Base-by-base conservation (phyloP, 2,797 vertebrate genomes). In the Alca torda region DNA sequence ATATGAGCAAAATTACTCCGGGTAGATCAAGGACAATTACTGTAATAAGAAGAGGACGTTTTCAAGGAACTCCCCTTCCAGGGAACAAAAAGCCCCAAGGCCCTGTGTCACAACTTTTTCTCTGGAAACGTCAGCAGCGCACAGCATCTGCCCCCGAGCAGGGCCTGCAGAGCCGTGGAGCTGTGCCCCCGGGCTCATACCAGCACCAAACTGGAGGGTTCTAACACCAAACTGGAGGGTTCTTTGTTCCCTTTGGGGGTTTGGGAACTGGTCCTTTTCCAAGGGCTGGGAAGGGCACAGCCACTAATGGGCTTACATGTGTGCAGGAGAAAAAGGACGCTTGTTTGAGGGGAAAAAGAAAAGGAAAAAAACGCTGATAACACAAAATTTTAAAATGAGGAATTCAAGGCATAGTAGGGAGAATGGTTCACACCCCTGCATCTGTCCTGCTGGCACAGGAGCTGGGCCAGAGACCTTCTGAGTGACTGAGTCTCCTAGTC, bases 141-240 rank as follows among this genome's bases (percentile, higher is more conserved):
- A 6, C 11, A 8, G 1, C 1, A 4, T 35, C 48, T 37, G 25
- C 4, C 33, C 6, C 5, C 0, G 0, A 28, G 35, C 41, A 50
- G 57, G n/a, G 39, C 39, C 56, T 24, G 11, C 45, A 23, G 50
- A 23, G 43, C 9, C 3, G 2, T 5, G 74, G 45, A 51, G 10
- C 35, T 50, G 57, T 43, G 53, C 7, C 45, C 45, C 43, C 1
- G 8, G 24, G 33, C 37, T 91, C 48, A 16, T 21, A 28, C 19
- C 37, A 19, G 8, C 30, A 25, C 28, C 37, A 14, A 11, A 23
- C 6, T 17, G 28, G 51, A 53, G 51, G 15, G 51, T 30, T 53
- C 51, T 30, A 20, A 20, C 30, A 41, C 33, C 61, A 5, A 7
- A 31, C 4, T 3, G 3, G 10, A 54, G 28, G 21, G 11, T 23